Evolutionary conservation across 2,113 vertebrate genomes (phyloP).

Genomic region (Carollia perspicillata): DNA sequence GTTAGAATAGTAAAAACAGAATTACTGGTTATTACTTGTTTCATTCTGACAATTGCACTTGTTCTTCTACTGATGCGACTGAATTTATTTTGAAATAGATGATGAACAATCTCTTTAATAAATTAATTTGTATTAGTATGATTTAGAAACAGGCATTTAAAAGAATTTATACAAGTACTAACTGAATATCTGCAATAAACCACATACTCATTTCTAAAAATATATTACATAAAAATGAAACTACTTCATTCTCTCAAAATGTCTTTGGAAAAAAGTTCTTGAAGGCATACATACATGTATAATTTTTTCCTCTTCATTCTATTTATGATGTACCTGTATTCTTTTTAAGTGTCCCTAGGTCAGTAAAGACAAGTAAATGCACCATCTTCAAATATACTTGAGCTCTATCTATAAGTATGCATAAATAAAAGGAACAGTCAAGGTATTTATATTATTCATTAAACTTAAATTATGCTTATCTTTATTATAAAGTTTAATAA

Average conservation of each 20-base stretch:
- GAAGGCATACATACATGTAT: not conserved
- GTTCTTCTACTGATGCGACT: not conserved
- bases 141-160: not conserved
- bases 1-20: not conserved
- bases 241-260: not conserved
- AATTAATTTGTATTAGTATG: not conserved
- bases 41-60: not conserved
- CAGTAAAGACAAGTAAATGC: not conserved
- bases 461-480: constrained; percentile 43
- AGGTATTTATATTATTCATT: constrained; percentile 23
- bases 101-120: not conserved
- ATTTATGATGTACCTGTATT: not conserved
- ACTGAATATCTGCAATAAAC: not conserved
- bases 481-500: not conserved
- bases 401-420: not conserved
- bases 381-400: not conserved
- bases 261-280: not conserved
- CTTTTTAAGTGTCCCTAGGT: constrained; percentile 21
- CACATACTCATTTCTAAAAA: not conserved
- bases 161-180: not conserved
- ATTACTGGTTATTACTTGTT: not conserved
- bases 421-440: not conserved
- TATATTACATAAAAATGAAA: not conserved
- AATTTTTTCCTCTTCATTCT: not conserved
- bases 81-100: constrained; percentile 33